phyloP scores from a whole-genome alignment of 2,113 vertebrate species.

The Scortum barcoo region DNA sequence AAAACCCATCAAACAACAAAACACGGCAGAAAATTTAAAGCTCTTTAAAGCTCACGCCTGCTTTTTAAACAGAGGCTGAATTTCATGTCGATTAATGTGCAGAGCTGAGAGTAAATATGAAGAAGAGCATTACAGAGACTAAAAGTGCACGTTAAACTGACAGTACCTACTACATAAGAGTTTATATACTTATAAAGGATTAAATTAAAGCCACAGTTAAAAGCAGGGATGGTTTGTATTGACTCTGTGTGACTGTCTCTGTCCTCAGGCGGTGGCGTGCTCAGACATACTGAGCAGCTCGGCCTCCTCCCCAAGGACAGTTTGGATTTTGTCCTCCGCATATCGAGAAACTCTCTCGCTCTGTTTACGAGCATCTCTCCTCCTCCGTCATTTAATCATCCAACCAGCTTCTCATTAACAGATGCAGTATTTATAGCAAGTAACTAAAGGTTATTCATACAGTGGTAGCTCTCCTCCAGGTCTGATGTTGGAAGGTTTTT shows the following conservation, averaged over 20 bases:
- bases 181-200: background rate
- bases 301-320: constrained; percentile 29
- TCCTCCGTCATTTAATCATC: constrained; percentile 18
- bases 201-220: background rate
- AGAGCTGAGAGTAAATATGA: background rate
- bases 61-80: no score
- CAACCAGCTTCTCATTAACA: constrained; percentile 30
- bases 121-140: background rate
- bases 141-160: background rate
- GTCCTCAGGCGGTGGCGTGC: background rate
- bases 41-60: no score
- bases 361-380: background rate
- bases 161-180: background rate
- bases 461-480: background rate
- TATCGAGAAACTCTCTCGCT: constrained; percentile 9
- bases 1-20: background rate
- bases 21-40: background rate
- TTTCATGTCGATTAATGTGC: background rate
- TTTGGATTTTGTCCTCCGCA: constrained; percentile 9
- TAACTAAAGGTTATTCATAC: background rate
- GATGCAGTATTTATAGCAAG: background rate
- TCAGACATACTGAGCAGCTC: constrained; percentile 11
- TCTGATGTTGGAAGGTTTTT: background rate
- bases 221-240: background rate
- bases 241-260: constrained; percentile 5